These are phyloP conservation scores for Heterodera filipjevi DNA, from an alignment of 2,888 invertebrate species.

Conservation along the genomic window DNA sequence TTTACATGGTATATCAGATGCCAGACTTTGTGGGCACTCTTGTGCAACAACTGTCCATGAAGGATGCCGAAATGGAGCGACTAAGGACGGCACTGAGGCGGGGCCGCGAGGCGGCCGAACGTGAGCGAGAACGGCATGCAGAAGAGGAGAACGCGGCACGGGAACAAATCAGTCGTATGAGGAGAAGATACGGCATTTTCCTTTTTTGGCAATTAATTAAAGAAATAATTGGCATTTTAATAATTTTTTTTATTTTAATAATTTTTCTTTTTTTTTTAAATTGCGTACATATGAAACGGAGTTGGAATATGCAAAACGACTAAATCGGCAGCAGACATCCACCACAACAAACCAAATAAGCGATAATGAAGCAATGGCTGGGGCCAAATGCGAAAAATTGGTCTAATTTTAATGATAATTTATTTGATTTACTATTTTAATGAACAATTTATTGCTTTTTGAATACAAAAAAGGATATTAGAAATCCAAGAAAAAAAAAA, in stretches of 20 bases:
- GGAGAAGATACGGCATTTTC: neutral
- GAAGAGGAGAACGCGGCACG: neutral
- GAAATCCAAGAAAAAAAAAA: too few relatives aligned
- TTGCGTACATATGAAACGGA: conserved; percentile 9
- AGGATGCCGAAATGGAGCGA: conserved; percentile 23
- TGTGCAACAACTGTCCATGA: conserved; percentile 19
- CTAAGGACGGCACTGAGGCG: conserved; percentile 4
- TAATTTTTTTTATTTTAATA: neutral
- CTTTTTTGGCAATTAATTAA: neutral
- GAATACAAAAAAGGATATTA: too few relatives aligned
- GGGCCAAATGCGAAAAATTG: neutral
- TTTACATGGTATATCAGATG: too few relatives aligned
- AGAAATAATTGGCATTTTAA: neutral
- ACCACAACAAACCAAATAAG: neutral
- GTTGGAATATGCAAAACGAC: conserved; percentile 2
- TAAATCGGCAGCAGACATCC: neutral
- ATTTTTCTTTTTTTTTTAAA: neutral
- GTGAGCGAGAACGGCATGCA: conserved; percentile 2
- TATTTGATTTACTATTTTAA: neutral
- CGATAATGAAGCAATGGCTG: neutral
- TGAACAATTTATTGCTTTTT: too few relatives aligned
- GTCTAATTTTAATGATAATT: neutral
- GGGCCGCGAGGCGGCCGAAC: neutral
- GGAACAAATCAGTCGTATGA: conserved; percentile 20
- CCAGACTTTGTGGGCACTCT: conserved; percentile 19